Percentiles rank a stretch among this genome's conserved stretches.
Conservation (phyloP, 2,113 vertebrate species). For the Archocentrus centrarchus region DNA sequence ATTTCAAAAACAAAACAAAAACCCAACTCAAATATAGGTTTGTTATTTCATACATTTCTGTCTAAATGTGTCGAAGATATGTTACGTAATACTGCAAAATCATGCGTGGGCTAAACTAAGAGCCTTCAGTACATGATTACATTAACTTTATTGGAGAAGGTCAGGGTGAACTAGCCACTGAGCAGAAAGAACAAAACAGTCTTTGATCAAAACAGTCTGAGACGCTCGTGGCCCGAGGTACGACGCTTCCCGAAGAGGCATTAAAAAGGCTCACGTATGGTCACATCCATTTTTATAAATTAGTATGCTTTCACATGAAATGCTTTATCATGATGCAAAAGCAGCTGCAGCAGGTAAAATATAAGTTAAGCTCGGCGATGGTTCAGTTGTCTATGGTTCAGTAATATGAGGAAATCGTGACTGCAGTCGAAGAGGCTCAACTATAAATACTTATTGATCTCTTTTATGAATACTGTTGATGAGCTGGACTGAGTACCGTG, state of each 20-base stretch:
- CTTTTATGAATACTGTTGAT: constrained; percentile 34
- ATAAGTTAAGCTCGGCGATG: constrained; percentile 16
- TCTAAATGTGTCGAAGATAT: constrained; percentile 13
- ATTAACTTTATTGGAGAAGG: constrained; percentile 36
- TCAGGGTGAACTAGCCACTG: constrained; percentile 41
- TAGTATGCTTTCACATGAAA: constrained; percentile 38
- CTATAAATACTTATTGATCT: constrained; percentile 41
- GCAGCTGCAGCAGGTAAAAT: constrained; percentile 48
- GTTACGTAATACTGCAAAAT: constrained; percentile 45
- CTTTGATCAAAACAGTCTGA: constrained; percentile 64
- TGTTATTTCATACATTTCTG: constrained; percentile 7
- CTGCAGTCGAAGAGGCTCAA: constrained; percentile 24
- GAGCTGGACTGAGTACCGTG: constrained; percentile 43
- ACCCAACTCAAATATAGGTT: not conserved
- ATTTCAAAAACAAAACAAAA: not conserved
- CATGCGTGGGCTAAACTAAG: constrained; percentile 44
- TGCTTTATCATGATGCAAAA: constrained; percentile 36
- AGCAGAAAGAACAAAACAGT: constrained; percentile 60
- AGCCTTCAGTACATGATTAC: constrained; percentile 41
- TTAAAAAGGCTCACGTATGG: constrained; percentile 37
- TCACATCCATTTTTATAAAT: constrained; percentile 32
- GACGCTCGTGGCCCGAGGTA: constrained; percentile 51
- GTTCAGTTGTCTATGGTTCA: constrained; percentile 22
- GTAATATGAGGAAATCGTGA: constrained; percentile 25
- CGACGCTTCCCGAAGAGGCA: constrained; percentile 49